Base-by-base conservation (phyloP, 2,888 invertebrate species). In the Latrodectus elegans region DNA sequence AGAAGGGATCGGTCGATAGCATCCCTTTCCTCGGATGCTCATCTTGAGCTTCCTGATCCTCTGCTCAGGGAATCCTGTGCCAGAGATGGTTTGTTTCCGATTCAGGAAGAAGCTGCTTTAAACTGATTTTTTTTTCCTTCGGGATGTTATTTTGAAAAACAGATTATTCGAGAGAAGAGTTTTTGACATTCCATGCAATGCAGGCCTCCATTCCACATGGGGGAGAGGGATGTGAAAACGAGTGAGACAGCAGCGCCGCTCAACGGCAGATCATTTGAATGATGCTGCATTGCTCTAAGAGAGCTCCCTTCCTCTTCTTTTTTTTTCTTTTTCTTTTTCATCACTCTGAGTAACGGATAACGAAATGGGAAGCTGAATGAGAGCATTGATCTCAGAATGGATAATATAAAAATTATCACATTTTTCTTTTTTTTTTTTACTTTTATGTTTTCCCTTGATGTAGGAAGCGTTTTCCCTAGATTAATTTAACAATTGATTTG, bases 1-100 rank as follows among this genome's bases (percentile, higher is more conserved):
- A 60, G 60, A 60, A 60, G 64, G 12, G 11, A 26, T 52, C 73
- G 81, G 85, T 85, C 85, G 85, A 85, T 85, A 85, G 52, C 74
- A 80, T 53, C 68, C 22, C 76, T 60, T 68, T 14, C 8, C 4
- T 72, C 51, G 9, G 72, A 38, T 51, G 12, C n/a, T 22, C 22
- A 17, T 52, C 64, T 64, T 67, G 67, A 49, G 14, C 17, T 26
- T 52, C 14, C 52, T 60, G 60, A 60, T 60, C 60, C 12, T 12
- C 12, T 60, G 60, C n/a, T n/a, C 12, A 60, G 60, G 14, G 14
- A 60, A 60, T 60, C 60, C 38, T 38, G 38, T 38, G 38, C 38
- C 12, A 60, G 60, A n/a, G 60, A 60, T 60, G 60, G 14, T 60
- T 60, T 10, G 14, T 6, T 6, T 6, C 38, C 4, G 38, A 38